Evolutionary conservation across 2,113 vertebrate genomes (phyloP).

Genomic region (Atrichornis clamosus): DNA sequence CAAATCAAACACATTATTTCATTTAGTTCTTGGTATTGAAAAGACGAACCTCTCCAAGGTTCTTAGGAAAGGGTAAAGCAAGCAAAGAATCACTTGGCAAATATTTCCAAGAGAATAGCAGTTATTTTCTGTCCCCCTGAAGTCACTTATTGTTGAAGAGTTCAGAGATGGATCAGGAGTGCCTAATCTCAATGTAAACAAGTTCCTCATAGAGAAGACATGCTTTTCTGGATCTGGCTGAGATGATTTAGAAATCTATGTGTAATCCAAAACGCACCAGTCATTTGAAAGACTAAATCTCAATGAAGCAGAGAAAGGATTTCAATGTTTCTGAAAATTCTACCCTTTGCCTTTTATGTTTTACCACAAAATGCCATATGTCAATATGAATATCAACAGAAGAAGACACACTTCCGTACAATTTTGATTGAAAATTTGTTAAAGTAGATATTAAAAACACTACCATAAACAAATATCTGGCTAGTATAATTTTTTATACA

Average conservation of each 20-base stretch:
- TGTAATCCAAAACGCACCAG: not conserved
- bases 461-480: not conserved
- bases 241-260: not conserved
- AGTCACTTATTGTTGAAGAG: not conserved
- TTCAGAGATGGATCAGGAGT: not conserved
- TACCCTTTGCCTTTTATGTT: not conserved
- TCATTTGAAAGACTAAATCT: not conserved
- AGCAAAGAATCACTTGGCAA: not conserved
- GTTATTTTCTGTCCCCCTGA: not conserved
- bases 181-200: not conserved
- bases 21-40: not conserved
- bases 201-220: not conserved
- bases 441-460: not conserved
- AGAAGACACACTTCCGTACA: not conserved
- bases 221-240: not conserved
- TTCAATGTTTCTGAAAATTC: not conserved
- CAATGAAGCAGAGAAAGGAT: not conserved
- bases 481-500: not conserved
- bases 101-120: not conserved
- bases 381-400: not conserved
- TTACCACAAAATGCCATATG: not conserved
- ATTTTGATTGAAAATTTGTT: not conserved
- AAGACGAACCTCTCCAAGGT: not conserved
- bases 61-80: not conserved
- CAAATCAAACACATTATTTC: not conserved